Evolutionary conservation across 2,888 invertebrate species (phyloP), one percentile per base, ranked within the genome.

Genomic region (Theretra japonica): DNA sequence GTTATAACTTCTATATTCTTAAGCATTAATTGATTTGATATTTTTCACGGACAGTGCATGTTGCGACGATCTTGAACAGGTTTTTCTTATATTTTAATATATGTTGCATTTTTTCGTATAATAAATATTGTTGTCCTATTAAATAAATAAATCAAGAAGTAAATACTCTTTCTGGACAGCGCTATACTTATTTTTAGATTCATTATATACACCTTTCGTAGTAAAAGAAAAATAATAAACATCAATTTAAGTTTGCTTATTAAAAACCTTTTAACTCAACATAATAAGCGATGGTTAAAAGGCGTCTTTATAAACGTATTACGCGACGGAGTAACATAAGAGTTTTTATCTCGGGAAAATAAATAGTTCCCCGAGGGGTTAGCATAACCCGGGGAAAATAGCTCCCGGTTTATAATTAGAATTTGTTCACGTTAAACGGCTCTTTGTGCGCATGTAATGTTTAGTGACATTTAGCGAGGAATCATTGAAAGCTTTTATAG

Each of bases 361-460:
- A 62, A 41, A 41, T 21, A 62, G 62, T 41, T 41, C 33, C 15
- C 59, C 28, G 6, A 59, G 17, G 25, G 59, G 2, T 30, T 59
- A 33, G 33, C 33, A 33, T 33, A 60, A n/a, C 15, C n/a, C 30
- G 60, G 21, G n/a, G 15, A 53, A 53, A 41, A 21, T 41, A 62
- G 41, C 41, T 21, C 62, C 23, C 60, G 62, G 30, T 41, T 4
- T 62, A 62, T 62, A 62, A 62, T 62, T 62, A 62, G 62, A 62
- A 62, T 62, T 62, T n/a, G 62, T 62, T 62, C 21, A 60, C n/a
- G 19, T 19, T n/a, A 8, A 33, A 62, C 33, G 21, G 62, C 21
- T 33, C 33, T 62, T 62, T 11, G 33, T 33, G 41, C 23, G 15
- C 60, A 21, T 41, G 62, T 62, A 62, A 62, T 41, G 33, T 41